Base-by-base conservation (phyloP, 37 sponge, comb jelly and placozoan genomes). In the Diacarnus erythraeanus region DNA sequence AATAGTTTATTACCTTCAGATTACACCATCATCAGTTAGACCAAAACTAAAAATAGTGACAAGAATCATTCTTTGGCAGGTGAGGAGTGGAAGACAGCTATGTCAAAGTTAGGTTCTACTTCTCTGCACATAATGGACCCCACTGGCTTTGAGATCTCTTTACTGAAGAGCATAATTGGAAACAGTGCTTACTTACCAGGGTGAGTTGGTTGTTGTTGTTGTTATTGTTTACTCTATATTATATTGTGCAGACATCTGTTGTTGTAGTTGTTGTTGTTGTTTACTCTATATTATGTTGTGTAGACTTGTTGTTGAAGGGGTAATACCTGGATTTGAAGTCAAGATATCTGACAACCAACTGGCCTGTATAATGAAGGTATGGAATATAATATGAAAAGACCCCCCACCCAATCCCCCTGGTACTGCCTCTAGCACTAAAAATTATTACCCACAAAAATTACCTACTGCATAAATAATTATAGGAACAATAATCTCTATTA, bases 171-270 rank as follows among this genome's bases (percentile, higher is more conserved):
- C 44, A 87, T 91, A 1, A 69, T 87, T 20, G 51, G 66, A 33
- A 60, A 87, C 1, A 84, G 83, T 79, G 88, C 92, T 33, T 80
- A 64, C 54, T 57, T 91, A 33, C 88, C 92, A 15, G 86, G 87
- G 91, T 91, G 31, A 1, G 42, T 69, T 26, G n/a, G 39, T 51
- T 29, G 27, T 60, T 60, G 23, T 26, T 60, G 61, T 60, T 60
- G 61, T 25, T 60, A 60, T 20, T 60, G 22, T 26, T 60, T 20
- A 20, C 17, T 17, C 17, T 9, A 8, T 20, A 35, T 60, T 77
- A 40, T 18, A 44, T 54, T 54, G 56, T 10, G 23, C n/a, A n/a
- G 66, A 34, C 33, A 15, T 29, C 41, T 38, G 42, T 71, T 71
- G 3, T 21, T 1, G 21, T 30, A 54, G 69, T 57, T 65, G 66